A percentile compares a stretch with the other conserved stretches of the same genome.
Conservation (phyloP, 2,113 vertebrate genomes). For the Ramphastos sulfuratus region DNA sequence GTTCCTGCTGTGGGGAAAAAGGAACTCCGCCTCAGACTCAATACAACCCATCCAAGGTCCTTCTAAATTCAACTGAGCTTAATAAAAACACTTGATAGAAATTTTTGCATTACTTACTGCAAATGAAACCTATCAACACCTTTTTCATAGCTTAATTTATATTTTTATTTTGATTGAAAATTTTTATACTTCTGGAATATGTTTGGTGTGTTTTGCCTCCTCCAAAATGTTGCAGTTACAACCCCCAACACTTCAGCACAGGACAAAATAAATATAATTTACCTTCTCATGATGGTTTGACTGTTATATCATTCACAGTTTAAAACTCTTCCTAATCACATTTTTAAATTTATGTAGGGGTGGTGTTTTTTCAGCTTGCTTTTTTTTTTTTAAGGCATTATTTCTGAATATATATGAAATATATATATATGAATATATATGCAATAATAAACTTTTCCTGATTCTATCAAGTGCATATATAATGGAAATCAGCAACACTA, state of each 20-base stretch:
- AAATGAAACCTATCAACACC: background rate
- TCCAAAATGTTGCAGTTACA: background rate
- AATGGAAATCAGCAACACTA: conserved; percentile 54
- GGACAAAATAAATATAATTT: conserved; percentile 51
- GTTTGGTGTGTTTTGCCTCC: background rate
- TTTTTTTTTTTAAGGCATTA: conserved; percentile 35
- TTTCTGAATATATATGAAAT: conserved; percentile 59
- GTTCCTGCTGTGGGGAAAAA: background rate
- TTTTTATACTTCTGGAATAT: background rate
- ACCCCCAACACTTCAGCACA: background rate
- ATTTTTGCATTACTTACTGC: background rate
- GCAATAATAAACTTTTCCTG: conserved; percentile 49
- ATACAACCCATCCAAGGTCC: background rate
- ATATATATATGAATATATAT: conserved; percentile 52
- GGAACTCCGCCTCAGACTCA: background rate
- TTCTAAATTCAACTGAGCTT: background rate
- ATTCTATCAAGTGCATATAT: conserved; percentile 50
- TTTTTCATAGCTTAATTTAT: background rate
- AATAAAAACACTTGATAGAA: background rate
- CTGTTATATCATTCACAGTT: conserved; percentile 33
- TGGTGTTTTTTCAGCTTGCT: conserved; percentile 6
- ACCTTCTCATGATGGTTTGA: conserved; percentile 36
- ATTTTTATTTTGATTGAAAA: background rate
- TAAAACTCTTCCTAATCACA: too few relatives aligned
- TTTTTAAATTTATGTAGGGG: conserved; percentile 48